Conservation (phyloP, 35 echinoderm and acorn worm genomes). For the Apostichopus japonicus region DNA sequence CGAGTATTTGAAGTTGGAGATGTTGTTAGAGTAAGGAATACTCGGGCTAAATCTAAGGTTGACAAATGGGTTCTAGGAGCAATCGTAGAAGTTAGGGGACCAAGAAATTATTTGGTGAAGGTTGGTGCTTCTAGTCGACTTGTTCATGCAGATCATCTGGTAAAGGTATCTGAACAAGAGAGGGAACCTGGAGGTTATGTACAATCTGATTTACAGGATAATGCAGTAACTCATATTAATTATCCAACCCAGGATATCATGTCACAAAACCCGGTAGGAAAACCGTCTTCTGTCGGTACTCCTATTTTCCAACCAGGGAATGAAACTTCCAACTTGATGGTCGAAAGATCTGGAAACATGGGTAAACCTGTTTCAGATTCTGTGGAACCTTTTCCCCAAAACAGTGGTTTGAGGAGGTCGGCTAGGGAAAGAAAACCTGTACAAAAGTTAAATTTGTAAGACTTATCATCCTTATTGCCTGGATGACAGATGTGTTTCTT, state of each 20-base stretch:
- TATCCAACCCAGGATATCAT: not conserved
- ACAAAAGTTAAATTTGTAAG: conserved; percentile 21
- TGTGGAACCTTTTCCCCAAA: too few relatives aligned
- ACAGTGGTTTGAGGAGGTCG: too few relatives aligned
- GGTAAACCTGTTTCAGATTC: too few relatives aligned
- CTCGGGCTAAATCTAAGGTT: conserved; percentile 3
- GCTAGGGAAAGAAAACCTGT: conserved; percentile 7
- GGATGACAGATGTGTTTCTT: not conserved
- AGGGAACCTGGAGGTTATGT: not conserved
- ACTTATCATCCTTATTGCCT: not conserved
- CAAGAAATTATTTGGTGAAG: too few relatives aligned
- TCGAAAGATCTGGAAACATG: too few relatives aligned
- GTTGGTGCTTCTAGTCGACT: too few relatives aligned
- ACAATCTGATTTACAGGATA: not conserved
- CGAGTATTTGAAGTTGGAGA: conserved; percentile 38
- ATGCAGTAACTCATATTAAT: not conserved
- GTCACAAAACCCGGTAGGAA: not conserved
- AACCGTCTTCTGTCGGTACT: not conserved
- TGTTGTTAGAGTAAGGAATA: conserved; percentile 12
- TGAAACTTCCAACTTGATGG: too few relatives aligned
- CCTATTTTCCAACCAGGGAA: not conserved
- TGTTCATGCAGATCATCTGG: conserved; percentile 43
- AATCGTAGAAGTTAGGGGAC: conserved; percentile 26
- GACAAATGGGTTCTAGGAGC: conserved; percentile 51
- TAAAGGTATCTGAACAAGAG: not conserved